These are phyloP conservation scores for Emydocephalus ijimae DNA, from an alignment of 2,113 vertebrate species.

Conservation along the genomic window DNA sequence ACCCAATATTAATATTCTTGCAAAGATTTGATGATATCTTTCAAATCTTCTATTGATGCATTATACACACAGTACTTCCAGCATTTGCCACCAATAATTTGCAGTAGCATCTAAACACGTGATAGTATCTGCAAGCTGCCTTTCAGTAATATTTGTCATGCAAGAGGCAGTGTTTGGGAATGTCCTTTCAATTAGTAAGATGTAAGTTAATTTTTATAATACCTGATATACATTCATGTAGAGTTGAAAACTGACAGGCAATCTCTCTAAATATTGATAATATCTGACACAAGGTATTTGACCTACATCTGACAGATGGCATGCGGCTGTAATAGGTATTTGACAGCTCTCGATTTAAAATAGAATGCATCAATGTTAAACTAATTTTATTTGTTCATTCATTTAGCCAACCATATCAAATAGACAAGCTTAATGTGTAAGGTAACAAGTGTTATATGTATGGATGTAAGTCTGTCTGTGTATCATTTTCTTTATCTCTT, in stretches of 20 bases:
- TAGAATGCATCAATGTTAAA: background rate
- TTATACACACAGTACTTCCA: background rate
- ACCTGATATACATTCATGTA: background rate
- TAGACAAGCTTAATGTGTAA: background rate
- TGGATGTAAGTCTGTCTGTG: background rate
- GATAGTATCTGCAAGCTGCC: background rate
- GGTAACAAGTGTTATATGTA: background rate
- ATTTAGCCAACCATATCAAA: background rate
- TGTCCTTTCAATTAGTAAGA: background rate
- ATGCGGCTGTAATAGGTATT: background rate
- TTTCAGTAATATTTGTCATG: background rate
- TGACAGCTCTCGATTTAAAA: background rate
- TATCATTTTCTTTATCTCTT: background rate
- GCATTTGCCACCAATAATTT: background rate
- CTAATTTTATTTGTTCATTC: background rate
- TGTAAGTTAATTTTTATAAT: background rate
- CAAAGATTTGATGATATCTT: background rate
- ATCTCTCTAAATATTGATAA: background rate
- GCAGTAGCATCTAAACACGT: background rate
- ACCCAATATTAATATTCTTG: background rate
- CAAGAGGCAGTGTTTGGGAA: background rate
- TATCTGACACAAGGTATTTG: background rate
- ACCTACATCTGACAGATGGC: background rate
- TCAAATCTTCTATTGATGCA: background rate
- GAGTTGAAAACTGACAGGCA: background rate